Evolutionary conservation across 1,140 invertebrate genomes (phyloP).

Genomic region (Agrilus planipennis): DNA sequence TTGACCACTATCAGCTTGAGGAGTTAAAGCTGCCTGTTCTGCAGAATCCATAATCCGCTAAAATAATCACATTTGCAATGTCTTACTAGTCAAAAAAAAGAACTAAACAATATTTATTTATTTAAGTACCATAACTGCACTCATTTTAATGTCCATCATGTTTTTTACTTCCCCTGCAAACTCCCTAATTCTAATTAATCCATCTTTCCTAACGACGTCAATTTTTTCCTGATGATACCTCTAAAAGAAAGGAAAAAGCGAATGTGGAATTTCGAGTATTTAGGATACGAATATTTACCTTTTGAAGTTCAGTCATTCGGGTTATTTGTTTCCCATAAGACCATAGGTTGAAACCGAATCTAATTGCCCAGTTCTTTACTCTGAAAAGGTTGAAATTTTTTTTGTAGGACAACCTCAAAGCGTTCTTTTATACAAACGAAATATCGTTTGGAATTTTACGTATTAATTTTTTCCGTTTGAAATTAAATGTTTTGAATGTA

Average conservation of each 20-base stretch:
- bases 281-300: no score
- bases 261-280: no score
- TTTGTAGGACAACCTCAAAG: no score
- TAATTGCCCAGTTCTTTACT: constrained; percentile 81
- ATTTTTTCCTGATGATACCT: constrained; percentile 66
- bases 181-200: constrained; percentile 67
- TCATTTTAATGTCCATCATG: constrained; percentile 83
- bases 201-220: constrained; percentile 64
- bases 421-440: no score
- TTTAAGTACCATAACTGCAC: constrained; percentile 69
- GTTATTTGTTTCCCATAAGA: constrained; percentile 76
- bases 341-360: constrained; percentile 80
- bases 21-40: constrained; percentile 68
- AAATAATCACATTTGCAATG: constrained; percentile 13
- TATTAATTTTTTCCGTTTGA: no score
- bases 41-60: constrained; percentile 80
- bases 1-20: constrained; percentile 37
- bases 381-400: no score
- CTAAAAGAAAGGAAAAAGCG: constrained; percentile 29
- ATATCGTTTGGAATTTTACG: no score
- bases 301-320: constrained; percentile 76
- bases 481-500: no score
- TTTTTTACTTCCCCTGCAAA: constrained; percentile 77
- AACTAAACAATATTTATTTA: not conserved
- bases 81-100: not conserved